Percentiles rank a stretch among this genome's conserved stretches.
Conservation (phyloP, 2,797 vertebrate genomes). For the Tokudaia muenninki region DNA sequence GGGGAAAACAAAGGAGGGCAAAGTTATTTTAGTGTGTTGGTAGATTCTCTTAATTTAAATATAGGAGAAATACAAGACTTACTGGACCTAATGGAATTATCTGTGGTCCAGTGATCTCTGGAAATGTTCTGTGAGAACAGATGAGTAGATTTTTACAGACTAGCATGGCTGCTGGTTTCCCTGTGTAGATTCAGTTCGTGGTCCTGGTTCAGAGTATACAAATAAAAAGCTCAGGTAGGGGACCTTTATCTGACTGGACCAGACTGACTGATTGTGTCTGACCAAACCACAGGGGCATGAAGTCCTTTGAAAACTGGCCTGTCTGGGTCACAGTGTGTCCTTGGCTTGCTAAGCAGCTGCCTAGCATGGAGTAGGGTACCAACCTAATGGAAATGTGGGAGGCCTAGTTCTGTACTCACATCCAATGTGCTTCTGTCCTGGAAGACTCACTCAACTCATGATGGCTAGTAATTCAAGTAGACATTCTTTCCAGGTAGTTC, state of each 20-base stretch:
- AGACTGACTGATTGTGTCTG: not conserved
- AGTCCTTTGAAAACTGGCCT: conserved; percentile 52
- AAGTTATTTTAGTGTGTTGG: not conserved
- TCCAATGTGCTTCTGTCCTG: conserved; percentile 19
- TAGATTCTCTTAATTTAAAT: conserved; percentile 67
- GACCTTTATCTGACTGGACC: conserved; percentile 18
- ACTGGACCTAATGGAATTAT: conserved; percentile 61
- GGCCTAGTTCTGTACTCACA: not conserved
- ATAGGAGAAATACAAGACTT: conserved; percentile 62
- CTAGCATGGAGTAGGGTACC: not conserved
- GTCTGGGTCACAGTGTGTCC: conserved; percentile 8
- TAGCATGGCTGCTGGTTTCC: conserved; percentile 46
- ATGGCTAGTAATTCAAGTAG: conserved; percentile 10
- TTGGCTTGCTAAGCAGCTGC: not conserved
- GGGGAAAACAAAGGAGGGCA: not conserved
- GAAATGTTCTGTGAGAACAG: conserved; percentile 69
- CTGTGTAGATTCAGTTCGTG: conserved; percentile 56
- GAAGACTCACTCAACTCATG: conserved; percentile 24
- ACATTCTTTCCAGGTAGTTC: not conserved
- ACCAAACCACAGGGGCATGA: not conserved
- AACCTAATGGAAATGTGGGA: not conserved
- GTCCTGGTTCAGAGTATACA: not conserved
- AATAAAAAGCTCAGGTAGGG: conserved; percentile 11
- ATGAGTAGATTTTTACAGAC: conserved; percentile 68
- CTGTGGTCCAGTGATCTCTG: conserved; percentile 62